These are phyloP conservation scores for Nibea coibor DNA, from an alignment of 2,113 vertebrate genomes.

Conservation along the genomic window DNA sequence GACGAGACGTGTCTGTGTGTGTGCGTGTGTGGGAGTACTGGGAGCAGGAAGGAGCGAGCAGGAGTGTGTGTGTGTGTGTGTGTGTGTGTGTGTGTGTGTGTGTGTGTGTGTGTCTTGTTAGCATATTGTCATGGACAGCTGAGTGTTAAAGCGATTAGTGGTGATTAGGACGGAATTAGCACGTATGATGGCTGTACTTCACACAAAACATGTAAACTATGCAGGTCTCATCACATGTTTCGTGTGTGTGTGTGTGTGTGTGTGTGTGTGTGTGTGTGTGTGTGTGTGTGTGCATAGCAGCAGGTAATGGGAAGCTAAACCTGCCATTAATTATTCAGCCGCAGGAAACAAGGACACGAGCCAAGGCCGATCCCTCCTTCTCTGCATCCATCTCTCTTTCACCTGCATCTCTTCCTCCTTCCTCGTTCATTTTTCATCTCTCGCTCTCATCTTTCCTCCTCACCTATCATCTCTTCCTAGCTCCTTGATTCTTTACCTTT, in stretches of 20 bases:
- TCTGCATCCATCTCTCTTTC: neutral
- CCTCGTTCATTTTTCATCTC: neutral
- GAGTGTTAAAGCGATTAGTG: conserved; percentile 22
- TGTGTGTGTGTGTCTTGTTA: neutral
- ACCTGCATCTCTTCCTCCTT: neutral
- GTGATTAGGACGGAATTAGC: conserved; percentile 19
- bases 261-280: conserved; percentile 8
- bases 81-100: neutral
- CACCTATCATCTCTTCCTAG: neutral
- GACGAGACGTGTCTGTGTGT: neutral
- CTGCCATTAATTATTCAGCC: conserved; percentile 58
- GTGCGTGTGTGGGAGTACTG: neutral
- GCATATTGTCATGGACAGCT: neutral
- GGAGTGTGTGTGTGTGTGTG: neutral
- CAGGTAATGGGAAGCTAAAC: conserved; percentile 28
- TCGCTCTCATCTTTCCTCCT: neutral
- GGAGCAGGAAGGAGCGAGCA: neutral
- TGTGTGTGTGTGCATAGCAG: conserved; percentile 23
- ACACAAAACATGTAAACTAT: neutral
- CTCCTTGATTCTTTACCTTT: neutral
- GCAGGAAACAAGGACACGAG: conserved; percentile 45
- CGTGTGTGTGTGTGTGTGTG: neutral
- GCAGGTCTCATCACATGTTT: neutral
- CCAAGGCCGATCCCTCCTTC: conserved; percentile 37
- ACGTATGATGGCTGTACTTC: neutral